Percentiles rank a stretch among this genome's conserved stretches.
These are phyloP conservation scores for Sebastes kiyomatsui DNA, from an alignment of 2,797 vertebrate genomes.

Conservation along the genomic window DNA sequence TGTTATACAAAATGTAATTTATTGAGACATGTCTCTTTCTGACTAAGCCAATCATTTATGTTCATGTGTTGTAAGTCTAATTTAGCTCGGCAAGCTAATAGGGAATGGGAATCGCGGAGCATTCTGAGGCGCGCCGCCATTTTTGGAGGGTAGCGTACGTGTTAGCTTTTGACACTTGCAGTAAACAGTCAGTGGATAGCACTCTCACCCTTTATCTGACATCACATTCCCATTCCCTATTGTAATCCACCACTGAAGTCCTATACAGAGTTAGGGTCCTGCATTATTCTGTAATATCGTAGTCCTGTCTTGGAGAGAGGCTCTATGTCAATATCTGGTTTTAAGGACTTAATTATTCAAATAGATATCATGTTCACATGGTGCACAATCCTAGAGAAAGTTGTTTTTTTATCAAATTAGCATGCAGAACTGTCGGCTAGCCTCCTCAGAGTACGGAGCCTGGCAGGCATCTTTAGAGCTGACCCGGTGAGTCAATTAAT, in stretches of 20 bases:
- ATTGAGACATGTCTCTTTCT: too few relatives aligned
- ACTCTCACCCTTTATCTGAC: too few relatives aligned
- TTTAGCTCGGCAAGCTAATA: too few relatives aligned
- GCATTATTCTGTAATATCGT: not conserved
- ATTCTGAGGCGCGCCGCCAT: too few relatives aligned
- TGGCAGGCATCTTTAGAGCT: not conserved
- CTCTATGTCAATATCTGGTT: not conserved
- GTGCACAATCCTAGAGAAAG: not conserved
- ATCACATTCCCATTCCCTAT: too few relatives aligned
- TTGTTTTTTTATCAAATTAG: not conserved
- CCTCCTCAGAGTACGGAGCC: not conserved
- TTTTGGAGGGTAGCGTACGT: too few relatives aligned
- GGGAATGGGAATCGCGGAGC: too few relatives aligned
- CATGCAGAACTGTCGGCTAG: not conserved
- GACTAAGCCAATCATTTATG: too few relatives aligned
- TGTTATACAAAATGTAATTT: too few relatives aligned
- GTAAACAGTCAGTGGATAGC: too few relatives aligned
- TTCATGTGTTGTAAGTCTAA: too few relatives aligned
- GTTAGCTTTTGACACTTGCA: too few relatives aligned
- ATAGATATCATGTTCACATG: not conserved
- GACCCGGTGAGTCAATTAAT: not conserved
- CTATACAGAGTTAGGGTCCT: not conserved
- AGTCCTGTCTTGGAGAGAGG: not conserved
- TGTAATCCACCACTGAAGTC: not conserved
- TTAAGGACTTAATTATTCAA: not conserved